Percentiles rank a stretch among this genome's conserved stretches.
Evolutionary conservation across 2,888 invertebrate genomes (phyloP).

Genomic region (Carcina quercana): DNA sequence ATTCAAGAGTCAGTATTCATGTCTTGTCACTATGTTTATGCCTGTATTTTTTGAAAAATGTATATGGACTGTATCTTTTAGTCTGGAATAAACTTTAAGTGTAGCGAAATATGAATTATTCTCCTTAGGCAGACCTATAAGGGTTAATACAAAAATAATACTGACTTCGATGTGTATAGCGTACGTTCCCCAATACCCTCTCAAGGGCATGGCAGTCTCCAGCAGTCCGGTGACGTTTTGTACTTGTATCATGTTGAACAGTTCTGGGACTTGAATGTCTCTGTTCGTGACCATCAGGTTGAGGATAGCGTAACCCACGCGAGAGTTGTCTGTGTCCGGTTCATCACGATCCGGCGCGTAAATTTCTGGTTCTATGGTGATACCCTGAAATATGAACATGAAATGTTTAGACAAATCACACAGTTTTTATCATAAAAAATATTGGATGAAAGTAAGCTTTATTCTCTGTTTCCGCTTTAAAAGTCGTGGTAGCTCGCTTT

Average conservation of each 20-base stretch:
- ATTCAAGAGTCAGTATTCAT: too few species aligned
- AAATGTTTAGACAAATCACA: not conserved
- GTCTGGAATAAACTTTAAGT: too few species aligned
- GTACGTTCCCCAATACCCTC: slow-evolving; percentile 75
- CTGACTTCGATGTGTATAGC: slow-evolving; percentile 64
- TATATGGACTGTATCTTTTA: too few species aligned
- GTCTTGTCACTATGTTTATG: too few species aligned
- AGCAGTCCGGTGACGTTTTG: slow-evolving; percentile 54
- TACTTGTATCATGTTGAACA: slow-evolving; percentile 46
- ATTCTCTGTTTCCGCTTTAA: too few species aligned
- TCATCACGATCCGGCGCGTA: slow-evolving; percentile 71
- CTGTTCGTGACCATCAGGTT: slow-evolving; percentile 33
- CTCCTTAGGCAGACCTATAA: too few species aligned
- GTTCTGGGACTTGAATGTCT: slow-evolving; percentile 31
- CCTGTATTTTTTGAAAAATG: too few species aligned
- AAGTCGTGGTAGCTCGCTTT: too few species aligned
- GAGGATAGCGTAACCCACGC: slow-evolving; percentile 64
- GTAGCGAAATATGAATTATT: too few species aligned
- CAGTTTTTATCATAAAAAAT: too few species aligned
- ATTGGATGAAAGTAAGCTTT: too few species aligned
- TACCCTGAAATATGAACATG: slow-evolving; percentile 27
- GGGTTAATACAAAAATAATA: too few species aligned
- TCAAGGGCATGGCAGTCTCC: slow-evolving; percentile 50
- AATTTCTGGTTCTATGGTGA: slow-evolving; percentile 37
- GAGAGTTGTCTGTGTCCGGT: slow-evolving; percentile 65